Evolutionary conservation across 2,797 vertebrate species (phyloP).

Genomic region (Hozukius guyotensis): DNA sequence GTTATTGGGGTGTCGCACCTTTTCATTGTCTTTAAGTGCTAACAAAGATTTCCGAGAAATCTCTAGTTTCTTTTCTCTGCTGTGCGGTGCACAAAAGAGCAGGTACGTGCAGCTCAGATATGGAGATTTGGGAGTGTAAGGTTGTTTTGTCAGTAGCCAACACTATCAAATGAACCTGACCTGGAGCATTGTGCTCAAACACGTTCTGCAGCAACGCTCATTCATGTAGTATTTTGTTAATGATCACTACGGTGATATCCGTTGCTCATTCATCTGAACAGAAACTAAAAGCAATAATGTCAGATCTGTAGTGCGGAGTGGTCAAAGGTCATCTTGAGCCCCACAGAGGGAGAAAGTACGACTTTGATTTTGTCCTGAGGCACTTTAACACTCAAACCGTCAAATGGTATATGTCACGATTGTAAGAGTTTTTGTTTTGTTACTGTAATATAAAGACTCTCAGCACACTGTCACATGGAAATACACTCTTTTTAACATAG

Average conservation of each 20-base stretch:
- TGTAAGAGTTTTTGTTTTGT: constrained; percentile 11
- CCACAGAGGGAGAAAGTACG: not conserved
- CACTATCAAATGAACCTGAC: constrained; percentile 38
- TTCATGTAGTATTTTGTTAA: constrained; percentile 15
- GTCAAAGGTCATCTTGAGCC: constrained; percentile 8
- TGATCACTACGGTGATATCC: constrained; percentile 11
- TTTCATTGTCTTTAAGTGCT: constrained; percentile 34
- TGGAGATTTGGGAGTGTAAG: constrained; percentile 11
- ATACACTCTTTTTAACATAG: not conserved
- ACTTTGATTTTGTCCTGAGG: constrained; percentile 1
- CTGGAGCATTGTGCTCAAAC: constrained; percentile 7
- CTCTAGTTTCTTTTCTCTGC: constrained; percentile 23
- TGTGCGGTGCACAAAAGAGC: constrained; percentile 1
- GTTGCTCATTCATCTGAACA: constrained; percentile 8
- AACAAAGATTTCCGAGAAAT: constrained; percentile 44
- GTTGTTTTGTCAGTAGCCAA: constrained; percentile 21
- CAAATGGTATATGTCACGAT: not conserved
- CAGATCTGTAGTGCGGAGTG: not conserved
- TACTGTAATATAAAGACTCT: not conserved
- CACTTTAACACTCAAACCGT: not conserved
- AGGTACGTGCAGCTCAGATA: not conserved
- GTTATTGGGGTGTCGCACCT: constrained; percentile 22
- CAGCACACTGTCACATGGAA: not conserved
- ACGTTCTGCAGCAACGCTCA: not conserved
- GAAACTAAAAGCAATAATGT: constrained; percentile 35